These are phyloP conservation scores for Rhinichthys osculus DNA, from an alignment of 2,797 vertebrate species.

Conservation along the genomic window DNA sequence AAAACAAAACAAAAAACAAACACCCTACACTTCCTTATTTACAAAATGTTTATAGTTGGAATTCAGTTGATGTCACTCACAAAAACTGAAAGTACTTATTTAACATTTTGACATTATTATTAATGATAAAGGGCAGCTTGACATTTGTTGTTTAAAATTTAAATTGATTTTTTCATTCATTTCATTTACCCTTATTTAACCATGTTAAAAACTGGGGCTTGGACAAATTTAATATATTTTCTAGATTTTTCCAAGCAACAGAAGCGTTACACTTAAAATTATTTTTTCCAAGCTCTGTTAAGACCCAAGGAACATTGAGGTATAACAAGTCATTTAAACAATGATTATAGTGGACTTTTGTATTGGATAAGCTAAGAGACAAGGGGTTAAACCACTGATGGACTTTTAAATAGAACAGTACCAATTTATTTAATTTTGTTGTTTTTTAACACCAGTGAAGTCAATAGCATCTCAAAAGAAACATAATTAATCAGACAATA, in stretches of 20 bases:
- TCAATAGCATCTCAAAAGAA: neutral
- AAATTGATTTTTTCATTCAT: no score
- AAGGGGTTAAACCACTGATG: neutral
- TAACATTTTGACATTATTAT: neutral
- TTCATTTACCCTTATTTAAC: no score
- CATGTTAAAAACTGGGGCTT: neutral
- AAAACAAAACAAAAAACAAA: neutral
- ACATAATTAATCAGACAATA: neutral
- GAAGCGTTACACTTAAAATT: neutral
- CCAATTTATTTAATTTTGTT: neutral
- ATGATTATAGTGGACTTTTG: neutral
- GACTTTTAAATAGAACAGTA: no score
- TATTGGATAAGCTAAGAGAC: neutral
- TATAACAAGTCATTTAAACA: neutral
- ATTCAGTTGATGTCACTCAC: neutral
- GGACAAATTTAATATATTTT: neutral
- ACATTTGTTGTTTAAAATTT: no score
- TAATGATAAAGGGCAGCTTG: neutral
- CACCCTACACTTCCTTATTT: neutral
- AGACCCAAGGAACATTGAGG: neutral
- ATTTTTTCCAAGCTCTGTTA: neutral
- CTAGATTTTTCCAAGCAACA: neutral
- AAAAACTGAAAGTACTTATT: neutral
- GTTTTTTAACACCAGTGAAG: neutral
- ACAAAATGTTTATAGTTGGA: neutral